Evolutionary conservation across 2,797 vertebrate genomes (phyloP).

Genomic region (Chiloscyllium punctatum): DNA sequence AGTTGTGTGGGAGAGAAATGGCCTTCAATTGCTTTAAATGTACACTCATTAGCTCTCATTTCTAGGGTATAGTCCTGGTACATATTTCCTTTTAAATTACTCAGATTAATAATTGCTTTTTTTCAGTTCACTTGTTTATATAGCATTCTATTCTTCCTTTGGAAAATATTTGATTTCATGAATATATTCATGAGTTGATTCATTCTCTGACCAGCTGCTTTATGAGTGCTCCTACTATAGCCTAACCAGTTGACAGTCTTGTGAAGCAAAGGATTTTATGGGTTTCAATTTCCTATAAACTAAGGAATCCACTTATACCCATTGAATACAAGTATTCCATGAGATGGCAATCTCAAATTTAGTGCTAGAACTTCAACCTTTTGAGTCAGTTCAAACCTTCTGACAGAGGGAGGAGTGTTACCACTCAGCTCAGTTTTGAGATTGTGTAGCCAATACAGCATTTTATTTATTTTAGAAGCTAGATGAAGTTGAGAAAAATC

Average conservation of each 20-base stretch:
- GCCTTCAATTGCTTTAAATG: too few relatives aligned
- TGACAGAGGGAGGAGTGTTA: not conserved
- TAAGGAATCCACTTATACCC: not conserved
- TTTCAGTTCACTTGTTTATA: too few relatives aligned
- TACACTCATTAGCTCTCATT: too few relatives aligned
- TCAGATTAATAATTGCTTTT: too few relatives aligned
- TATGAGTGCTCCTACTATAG: not conserved
- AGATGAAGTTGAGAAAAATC: not conserved
- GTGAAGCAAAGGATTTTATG: not conserved
- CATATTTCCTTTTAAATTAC: too few relatives aligned
- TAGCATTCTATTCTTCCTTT: too few relatives aligned
- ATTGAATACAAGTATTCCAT: not conserved
- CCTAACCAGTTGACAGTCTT: not conserved
- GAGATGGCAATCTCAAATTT: not conserved
- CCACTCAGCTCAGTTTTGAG: not conserved
- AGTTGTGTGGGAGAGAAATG: too few relatives aligned
- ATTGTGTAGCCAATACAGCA: not conserved
- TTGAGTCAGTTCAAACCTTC: not conserved
- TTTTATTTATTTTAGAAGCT: not conserved
- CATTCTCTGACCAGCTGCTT: not conserved
- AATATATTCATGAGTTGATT: not conserved
- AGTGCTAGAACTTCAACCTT: not conserved
- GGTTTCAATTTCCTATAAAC: not conserved
- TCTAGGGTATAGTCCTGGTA: too few relatives aligned
- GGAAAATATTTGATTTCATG: not conserved